phyloP scores from a whole-genome alignment of 2,797 vertebrate species.

The Poeciliopsis infans region DNA sequence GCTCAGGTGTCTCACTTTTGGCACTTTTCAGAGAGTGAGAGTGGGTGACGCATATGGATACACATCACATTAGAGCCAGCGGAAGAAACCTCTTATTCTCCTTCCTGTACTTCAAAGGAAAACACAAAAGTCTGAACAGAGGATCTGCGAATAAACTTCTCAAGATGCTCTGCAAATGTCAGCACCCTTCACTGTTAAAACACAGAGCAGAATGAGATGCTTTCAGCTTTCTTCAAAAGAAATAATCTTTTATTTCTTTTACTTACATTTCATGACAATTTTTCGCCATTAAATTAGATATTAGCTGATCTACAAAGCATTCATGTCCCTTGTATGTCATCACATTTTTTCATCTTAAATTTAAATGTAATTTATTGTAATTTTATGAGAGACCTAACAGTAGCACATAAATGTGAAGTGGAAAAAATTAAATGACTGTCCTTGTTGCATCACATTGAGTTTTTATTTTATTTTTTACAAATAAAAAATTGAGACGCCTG shows the following conservation, averaged over 20 bases:
- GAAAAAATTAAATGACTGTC: not conserved
- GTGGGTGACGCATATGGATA: not conserved
- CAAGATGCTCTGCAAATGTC: constrained; percentile 10
- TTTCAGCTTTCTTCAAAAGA: not conserved
- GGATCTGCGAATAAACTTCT: constrained; percentile 6
- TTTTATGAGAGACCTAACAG: no score
- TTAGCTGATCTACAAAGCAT: not conserved
- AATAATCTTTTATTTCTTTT: not conserved
- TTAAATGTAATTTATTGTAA: no score
- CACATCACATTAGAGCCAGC: not conserved
- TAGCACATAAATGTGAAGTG: no score
- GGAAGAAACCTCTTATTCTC: constrained; percentile 1
- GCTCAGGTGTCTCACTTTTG: constrained; percentile 9
- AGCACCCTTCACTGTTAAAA: constrained; percentile 23
- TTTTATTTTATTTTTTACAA: not conserved
- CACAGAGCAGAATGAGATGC: not conserved
- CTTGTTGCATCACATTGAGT: not conserved
- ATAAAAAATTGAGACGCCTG: not conserved
- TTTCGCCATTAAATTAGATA: no score
- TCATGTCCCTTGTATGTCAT: not conserved
- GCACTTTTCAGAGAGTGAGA: not conserved
- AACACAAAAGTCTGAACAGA: constrained; percentile 17
- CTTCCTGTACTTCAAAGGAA: not conserved
- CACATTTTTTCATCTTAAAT: no score
- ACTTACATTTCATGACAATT: not conserved